These are phyloP conservation scores for Ceuthmochares aereus DNA, from an alignment of 2,113 vertebrate species.

Conservation along the genomic window DNA sequence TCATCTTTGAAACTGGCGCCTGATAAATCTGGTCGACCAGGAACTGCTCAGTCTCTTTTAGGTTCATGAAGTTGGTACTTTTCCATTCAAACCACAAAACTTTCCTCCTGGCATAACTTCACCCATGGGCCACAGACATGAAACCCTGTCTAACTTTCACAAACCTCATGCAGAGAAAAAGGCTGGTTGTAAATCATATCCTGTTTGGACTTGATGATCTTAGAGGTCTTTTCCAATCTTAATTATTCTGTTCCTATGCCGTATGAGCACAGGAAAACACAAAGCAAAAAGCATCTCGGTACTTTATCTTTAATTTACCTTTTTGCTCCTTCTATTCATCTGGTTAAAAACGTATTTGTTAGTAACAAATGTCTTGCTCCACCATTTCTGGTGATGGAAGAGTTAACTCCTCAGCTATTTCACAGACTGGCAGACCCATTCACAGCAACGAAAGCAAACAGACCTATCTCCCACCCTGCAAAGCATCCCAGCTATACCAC, in stretches of 20 bases:
- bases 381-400: not conserved
- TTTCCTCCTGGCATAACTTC: not conserved
- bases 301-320: not conserved
- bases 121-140: not conserved
- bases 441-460: not conserved
- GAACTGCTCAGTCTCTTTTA: not conserved
- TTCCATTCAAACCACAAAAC: not conserved
- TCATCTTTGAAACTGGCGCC: not conserved
- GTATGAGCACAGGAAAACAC: not conserved
- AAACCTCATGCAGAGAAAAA: not conserved
- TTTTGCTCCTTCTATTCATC: not conserved
- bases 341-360: not conserved
- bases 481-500: not conserved
- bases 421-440: rapidly evolving
- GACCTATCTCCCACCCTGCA: not conserved
- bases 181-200: not conserved
- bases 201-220: too few species aligned
- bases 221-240: too few species aligned
- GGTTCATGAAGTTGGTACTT: not conserved
- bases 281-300: not conserved
- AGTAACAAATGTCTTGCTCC: not conserved
- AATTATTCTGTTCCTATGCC: not conserved
- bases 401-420: not conserved
- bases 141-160: not conserved
- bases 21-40: not conserved